phyloP scores from a whole-genome alignment of 2,113 vertebrate species.

The Heterotis niloticus region DNA sequence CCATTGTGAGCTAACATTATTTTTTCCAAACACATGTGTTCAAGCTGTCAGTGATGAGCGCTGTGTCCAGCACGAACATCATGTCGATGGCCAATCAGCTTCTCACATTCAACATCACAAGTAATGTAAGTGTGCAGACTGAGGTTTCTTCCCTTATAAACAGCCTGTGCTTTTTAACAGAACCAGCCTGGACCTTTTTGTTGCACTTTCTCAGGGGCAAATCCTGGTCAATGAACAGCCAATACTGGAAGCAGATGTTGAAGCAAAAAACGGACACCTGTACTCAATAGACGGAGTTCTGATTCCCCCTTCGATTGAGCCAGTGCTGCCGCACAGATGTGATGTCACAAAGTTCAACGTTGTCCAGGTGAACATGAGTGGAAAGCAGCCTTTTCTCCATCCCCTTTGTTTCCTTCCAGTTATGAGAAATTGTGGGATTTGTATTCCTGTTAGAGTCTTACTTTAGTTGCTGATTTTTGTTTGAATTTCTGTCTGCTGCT shows the following conservation, averaged over 20 bases:
- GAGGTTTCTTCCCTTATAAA: not conserved
- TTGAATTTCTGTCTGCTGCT: not conserved
- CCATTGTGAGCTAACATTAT: not conserved
- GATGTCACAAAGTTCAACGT: conserved; percentile 59
- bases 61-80: conserved; percentile 59
- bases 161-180: not conserved
- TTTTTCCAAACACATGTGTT: conserved; percentile 13
- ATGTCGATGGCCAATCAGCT: conserved; percentile 80
- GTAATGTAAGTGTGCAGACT: conserved; percentile 64
- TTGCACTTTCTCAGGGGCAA: conserved; percentile 68
- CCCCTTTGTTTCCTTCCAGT: not conserved
- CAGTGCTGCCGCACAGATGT: conserved; percentile 81
- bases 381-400: not conserved
- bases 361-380: conserved; percentile 60
- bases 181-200: not conserved
- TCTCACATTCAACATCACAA: conserved; percentile 70
- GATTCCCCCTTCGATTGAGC: conserved; percentile 78
- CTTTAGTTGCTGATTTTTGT: not conserved
- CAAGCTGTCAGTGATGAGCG: conserved; percentile 76
- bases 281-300: conserved; percentile 76
- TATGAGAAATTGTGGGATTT: not conserved
- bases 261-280: conserved; percentile 79
- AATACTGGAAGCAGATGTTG: conserved; percentile 74
- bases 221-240: conserved; percentile 68
- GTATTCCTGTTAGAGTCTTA: too few relatives aligned